Percentiles rank a stretch among this genome's conserved stretches.
These are phyloP conservation scores for Ips typographus DNA, from an alignment of 1,140 invertebrate species.

Conservation along the genomic window DNA sequence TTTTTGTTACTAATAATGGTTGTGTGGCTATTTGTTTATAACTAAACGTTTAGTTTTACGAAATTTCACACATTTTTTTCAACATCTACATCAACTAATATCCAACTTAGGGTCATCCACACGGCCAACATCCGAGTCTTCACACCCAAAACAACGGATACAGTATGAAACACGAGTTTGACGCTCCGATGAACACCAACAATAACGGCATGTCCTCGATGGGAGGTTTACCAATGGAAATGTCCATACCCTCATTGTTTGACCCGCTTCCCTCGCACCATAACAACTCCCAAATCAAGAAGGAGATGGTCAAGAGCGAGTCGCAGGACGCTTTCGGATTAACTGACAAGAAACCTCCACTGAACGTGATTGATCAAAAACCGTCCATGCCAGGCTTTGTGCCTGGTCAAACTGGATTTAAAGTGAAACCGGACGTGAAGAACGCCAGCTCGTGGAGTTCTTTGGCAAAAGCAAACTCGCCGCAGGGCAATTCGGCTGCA, in stretches of 20 bases:
- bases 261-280: constrained; percentile 57
- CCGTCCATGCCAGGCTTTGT: constrained; percentile 41
- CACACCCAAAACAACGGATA: constrained; percentile 56
- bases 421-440: constrained; percentile 67
- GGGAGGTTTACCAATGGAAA: constrained; percentile 54
- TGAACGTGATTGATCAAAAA: constrained; percentile 36
- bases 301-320: constrained; percentile 35
- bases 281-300: constrained; percentile 52
- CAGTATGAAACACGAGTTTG: constrained; percentile 54
- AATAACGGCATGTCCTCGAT: constrained; percentile 58
- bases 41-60: neutral
- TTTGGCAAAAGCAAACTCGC: constrained; percentile 80
- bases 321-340: constrained; percentile 7
- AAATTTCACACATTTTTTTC: too few relatives aligned
- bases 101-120: constrained; percentile 40
- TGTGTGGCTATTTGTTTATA: neutral
- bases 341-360: constrained; percentile 29
- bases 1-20: constrained; percentile 17
- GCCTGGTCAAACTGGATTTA: constrained; percentile 55
- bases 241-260: constrained; percentile 62
- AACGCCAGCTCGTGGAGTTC: constrained; percentile 93
- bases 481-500: constrained; percentile 61
- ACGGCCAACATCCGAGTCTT: constrained; percentile 38
- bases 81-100: neutral
- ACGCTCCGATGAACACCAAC: constrained; percentile 50